Conservation (phyloP, 2,888 invertebrate genomes). For the Pterobdella sp. region DNA sequence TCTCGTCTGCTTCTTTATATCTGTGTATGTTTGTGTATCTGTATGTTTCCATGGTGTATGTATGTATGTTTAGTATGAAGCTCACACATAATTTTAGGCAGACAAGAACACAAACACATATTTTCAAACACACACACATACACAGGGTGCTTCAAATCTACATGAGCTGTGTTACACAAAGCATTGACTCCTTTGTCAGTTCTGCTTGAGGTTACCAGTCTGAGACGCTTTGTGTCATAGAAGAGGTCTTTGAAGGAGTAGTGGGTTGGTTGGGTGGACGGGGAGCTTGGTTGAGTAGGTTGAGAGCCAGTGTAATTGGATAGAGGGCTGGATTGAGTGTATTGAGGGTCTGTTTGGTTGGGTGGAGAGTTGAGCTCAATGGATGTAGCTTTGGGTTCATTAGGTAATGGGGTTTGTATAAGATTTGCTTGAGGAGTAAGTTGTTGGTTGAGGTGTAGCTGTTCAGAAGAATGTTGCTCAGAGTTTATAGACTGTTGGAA, state of each 20-base stretch:
- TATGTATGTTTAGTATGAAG: background rate
- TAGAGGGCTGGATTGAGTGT: too few relatives aligned
- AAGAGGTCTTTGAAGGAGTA: slow-evolving; percentile 2
- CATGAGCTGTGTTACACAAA: slow-evolving; percentile 36
- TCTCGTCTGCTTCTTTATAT: background rate
- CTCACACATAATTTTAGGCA: too few relatives aligned
- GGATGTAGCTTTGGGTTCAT: too few relatives aligned
- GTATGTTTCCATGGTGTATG: background rate
- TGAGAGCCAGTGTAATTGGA: too few relatives aligned
- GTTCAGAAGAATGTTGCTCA: too few relatives aligned
- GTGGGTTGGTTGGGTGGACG: background rate
- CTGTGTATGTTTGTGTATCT: background rate
- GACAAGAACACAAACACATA: too few relatives aligned
- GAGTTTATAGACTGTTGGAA: too few relatives aligned
- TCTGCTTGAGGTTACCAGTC: slow-evolving; percentile 33
- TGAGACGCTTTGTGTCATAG: slow-evolving; percentile 7
- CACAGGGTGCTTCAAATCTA: slow-evolving; percentile 30
- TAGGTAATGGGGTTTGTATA: too few relatives aligned
- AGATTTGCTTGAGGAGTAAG: too few relatives aligned
- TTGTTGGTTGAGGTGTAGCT: too few relatives aligned
- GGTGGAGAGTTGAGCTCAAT: too few relatives aligned
- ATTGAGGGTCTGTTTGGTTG: too few relatives aligned
- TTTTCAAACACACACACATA: background rate
- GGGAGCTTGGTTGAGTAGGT: background rate
- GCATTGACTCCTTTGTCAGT: slow-evolving; percentile 37